Conservation (phyloP, 64 coral and sea anemone species). For the Platygyra sinensis region DNA sequence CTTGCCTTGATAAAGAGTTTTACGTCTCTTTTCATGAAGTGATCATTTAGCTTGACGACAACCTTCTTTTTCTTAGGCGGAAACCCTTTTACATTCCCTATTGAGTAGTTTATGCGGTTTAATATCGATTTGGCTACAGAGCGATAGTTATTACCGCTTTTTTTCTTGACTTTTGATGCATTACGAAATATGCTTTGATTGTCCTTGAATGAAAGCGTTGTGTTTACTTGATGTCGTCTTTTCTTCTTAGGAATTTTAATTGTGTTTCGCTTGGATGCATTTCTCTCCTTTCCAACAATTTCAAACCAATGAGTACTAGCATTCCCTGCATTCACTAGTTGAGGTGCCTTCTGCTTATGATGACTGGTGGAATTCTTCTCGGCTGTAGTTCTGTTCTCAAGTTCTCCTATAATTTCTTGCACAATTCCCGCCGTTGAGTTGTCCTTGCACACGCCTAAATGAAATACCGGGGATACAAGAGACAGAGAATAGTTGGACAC, state of each 20-base stretch:
- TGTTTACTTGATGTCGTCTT: background rate
- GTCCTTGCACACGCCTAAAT: conserved; percentile 61
- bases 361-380: background rate
- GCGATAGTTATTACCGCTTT: background rate
- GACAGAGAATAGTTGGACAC: conserved; percentile 72
- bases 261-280: background rate
- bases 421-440: conserved; percentile 60
- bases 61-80: background rate
- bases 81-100: background rate
- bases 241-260: background rate
- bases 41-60: background rate
- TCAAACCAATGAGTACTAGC: conserved; percentile 22
- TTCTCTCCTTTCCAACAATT: background rate
- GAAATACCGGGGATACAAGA: conserved; percentile 51
- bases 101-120: background rate
- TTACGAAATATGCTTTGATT: background rate
- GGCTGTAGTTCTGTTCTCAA: background rate
- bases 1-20: background rate
- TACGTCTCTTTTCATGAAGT: background rate
- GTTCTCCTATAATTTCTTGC: conserved; percentile 47
- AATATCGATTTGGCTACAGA: background rate
- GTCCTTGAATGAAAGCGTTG: background rate
- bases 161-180: background rate
- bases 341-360: background rate
- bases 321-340: background rate